phyloP scores from a whole-genome alignment of 2,888 invertebrate genomes.

The Acronicta alni region DNA sequence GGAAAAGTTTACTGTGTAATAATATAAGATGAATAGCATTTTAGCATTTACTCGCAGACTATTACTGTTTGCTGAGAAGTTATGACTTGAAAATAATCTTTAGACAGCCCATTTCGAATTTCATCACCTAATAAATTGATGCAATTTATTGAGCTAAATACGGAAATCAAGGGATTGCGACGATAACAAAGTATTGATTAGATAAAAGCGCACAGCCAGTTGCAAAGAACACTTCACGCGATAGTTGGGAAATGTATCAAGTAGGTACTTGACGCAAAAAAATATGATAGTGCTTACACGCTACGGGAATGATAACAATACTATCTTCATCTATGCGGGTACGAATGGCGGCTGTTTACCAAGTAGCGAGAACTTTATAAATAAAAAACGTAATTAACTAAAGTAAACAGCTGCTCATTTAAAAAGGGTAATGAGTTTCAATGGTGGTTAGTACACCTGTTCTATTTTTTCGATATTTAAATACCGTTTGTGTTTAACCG shows the following conservation, averaged over 20 bases:
- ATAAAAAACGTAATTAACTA: conserved; percentile 61
- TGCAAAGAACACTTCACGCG: conserved; percentile 35
- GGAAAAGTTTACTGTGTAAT: conserved; percentile 60
- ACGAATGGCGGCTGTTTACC: conserved; percentile 17
- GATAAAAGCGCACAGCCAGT: conserved; percentile 39
- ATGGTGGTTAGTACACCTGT: conserved; percentile 63
- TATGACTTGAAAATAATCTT: conserved; percentile 40
- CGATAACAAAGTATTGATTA: conserved; percentile 43
- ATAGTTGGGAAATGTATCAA: conserved; percentile 26
- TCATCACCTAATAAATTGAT: conserved; percentile 26
- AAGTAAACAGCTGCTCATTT: conserved; percentile 67
- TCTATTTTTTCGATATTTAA: conserved; percentile 62
- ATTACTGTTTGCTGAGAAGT: conserved; percentile 18
- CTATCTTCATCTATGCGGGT: background rate
- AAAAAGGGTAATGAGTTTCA: conserved; percentile 63
- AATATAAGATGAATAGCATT: conserved; percentile 49
- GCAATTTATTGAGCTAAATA: conserved; percentile 31
- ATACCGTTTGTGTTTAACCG: conserved; percentile 46
- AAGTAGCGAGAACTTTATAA: conserved; percentile 50
- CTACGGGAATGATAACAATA: conserved; percentile 4
- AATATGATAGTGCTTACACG: background rate
- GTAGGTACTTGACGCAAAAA: conserved; percentile 21
- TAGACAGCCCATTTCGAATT: conserved; percentile 12
- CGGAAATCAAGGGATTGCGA: conserved; percentile 32
- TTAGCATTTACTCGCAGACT: conserved; percentile 35